Conservation (phyloP, 2,888 invertebrate genomes). For the Orthonevra nobilis region DNA sequence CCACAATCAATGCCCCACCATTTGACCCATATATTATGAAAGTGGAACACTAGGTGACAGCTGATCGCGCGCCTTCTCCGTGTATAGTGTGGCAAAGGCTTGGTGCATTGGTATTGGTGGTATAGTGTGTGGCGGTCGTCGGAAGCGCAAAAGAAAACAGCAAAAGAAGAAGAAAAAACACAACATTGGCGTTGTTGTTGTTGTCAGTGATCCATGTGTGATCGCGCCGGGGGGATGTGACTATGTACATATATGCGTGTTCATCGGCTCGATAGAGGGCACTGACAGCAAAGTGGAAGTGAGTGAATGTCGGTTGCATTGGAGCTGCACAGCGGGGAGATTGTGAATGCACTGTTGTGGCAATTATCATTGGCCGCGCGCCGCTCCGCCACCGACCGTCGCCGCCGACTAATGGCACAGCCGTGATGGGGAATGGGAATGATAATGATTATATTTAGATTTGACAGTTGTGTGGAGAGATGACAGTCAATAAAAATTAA, state of each 20-base stretch:
- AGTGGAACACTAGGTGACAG: constrained; percentile 78
- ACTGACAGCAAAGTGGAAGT: constrained; percentile 65
- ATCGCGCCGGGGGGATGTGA: constrained; percentile 44
- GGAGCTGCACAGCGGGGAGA: constrained; percentile 2
- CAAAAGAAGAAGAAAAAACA: constrained; percentile 8
- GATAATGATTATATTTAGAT: constrained; percentile 8
- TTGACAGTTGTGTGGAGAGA: not conserved
- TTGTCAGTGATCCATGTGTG: constrained; percentile 28
- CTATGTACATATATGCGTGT: constrained; percentile 33
- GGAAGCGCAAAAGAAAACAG: constrained; percentile 56
- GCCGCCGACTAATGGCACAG: not conserved
- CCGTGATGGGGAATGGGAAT: constrained; percentile 3
- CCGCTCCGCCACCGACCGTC: too few relatives aligned
- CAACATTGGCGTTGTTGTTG: not conserved
- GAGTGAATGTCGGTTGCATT: constrained; percentile 46
- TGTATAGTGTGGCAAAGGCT: constrained; percentile 48
- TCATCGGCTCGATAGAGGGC: constrained; percentile 57
- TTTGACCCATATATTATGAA: constrained; percentile 77
- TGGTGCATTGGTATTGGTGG: constrained; percentile 25
- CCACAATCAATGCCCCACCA: constrained; percentile 74
- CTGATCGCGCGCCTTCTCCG: constrained; percentile 73
- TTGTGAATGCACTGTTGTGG: constrained; percentile 30
- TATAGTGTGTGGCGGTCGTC: constrained; percentile 29
- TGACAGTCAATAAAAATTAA: too few relatives aligned
- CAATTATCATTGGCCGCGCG: constrained; percentile 17